phyloP scores from a whole-genome alignment of 2,797 vertebrate genomes.

The Notolepis coatsorum region DNA sequence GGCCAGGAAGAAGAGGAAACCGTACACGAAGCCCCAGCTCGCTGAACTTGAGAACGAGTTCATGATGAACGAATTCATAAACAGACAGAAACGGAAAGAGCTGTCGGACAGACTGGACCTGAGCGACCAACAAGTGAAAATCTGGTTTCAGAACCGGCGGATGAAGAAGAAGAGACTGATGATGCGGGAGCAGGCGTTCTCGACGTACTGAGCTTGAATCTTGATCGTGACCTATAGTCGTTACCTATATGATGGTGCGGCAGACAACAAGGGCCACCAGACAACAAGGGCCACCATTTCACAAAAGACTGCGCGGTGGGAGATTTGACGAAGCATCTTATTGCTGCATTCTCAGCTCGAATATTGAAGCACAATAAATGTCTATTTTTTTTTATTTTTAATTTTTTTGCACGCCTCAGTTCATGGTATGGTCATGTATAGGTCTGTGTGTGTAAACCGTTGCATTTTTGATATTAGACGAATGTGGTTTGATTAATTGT shows the following conservation, averaged over 20 bases:
- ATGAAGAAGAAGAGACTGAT: constrained; percentile 97
- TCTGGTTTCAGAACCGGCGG: constrained; percentile 90
- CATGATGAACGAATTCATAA: constrained; percentile 94
- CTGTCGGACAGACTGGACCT: constrained; percentile 91
- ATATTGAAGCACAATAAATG: constrained; percentile 12
- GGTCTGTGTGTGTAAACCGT: constrained; percentile 27
- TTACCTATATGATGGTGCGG: not conserved
- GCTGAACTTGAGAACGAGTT: constrained; percentile 96
- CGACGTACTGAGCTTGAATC: constrained; percentile 83
- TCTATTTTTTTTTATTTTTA: not conserved
- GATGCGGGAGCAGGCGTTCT: constrained; percentile 90
- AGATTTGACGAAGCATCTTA: too few species aligned
- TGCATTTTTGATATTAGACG: constrained; percentile 21
- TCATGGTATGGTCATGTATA: constrained; percentile 39
- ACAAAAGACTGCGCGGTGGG: constrained; percentile 18
- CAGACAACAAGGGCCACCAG: constrained; percentile 46
- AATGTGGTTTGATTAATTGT: not conserved
- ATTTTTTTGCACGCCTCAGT: not conserved
- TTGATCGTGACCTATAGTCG: constrained; percentile 68
- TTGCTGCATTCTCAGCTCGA: constrained; percentile 15
- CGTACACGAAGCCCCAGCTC: constrained; percentile 94
- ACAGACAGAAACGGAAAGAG: constrained; percentile 93
- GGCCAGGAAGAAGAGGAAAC: constrained; percentile 93
- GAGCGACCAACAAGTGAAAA: constrained; percentile 88
- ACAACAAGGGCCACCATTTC: constrained; percentile 53